These are phyloP conservation scores for Acipenser oxyrinchus DNA, from an alignment of 2,797 vertebrate species.

Conservation along the genomic window DNA sequence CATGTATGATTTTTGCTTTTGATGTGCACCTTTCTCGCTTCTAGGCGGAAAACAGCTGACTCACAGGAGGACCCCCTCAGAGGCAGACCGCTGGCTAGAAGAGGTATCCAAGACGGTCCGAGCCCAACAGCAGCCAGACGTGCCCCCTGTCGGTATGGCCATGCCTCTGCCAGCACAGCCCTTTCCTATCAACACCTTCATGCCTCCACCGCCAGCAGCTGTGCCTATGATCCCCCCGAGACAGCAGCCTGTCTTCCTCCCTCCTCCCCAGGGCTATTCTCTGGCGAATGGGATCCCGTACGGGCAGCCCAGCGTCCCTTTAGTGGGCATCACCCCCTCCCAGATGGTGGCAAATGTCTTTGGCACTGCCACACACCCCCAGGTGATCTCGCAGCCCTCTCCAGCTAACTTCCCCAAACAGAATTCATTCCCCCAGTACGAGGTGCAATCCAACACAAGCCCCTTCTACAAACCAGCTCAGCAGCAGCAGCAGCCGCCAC, in stretches of 20 bases:
- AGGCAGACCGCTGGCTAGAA: slow-evolving; percentile 94
- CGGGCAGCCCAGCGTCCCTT: slow-evolving; percentile 72
- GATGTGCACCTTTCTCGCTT: too few relatives aligned
- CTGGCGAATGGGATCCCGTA: slow-evolving; percentile 83
- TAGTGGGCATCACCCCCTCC: slow-evolving; percentile 92
- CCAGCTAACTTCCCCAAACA: slow-evolving; percentile 50
- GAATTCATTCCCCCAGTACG: slow-evolving; percentile 48
- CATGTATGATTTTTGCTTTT: too few relatives aligned
- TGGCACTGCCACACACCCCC: slow-evolving; percentile 76
- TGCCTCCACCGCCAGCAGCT: slow-evolving; percentile 59
- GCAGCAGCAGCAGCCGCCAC: neutral
- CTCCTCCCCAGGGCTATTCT: slow-evolving; percentile 61
- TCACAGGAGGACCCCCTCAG: slow-evolving; percentile 86
- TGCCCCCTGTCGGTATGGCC: slow-evolving; percentile 23
- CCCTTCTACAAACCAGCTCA: slow-evolving; percentile 46
- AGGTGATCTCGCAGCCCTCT: slow-evolving; percentile 53
- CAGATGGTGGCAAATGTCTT: slow-evolving; percentile 97
- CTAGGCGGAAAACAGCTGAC: slow-evolving; percentile 39
- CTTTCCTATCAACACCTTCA: slow-evolving; percentile 64
- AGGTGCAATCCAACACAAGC: slow-evolving; percentile 46
- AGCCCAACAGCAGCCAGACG: slow-evolving; percentile 48
- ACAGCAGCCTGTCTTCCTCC: slow-evolving; percentile 72
- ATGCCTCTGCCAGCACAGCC: slow-evolving; percentile 48
- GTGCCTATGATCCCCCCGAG: slow-evolving; percentile 73
- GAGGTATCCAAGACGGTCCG: slow-evolving; percentile 88